Base-by-base conservation (phyloP, 1,140 invertebrate species). In the Brachionus sp. region DNA sequence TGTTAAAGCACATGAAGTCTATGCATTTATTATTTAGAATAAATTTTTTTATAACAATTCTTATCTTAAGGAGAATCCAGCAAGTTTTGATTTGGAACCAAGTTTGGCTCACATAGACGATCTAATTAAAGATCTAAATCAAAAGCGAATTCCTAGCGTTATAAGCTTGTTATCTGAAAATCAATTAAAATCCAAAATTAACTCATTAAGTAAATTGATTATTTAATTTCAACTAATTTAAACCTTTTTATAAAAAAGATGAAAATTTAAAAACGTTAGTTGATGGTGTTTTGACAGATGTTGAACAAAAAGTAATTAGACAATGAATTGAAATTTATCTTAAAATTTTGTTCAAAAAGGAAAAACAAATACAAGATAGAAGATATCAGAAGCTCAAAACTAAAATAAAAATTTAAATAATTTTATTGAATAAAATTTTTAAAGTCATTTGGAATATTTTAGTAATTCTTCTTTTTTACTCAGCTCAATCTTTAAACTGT, bases 31-130 rank as follows among this genome's bases (percentile, higher is more conserved):
- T 44, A 12, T 42, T n/a, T 16, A 29, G 4, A 16, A 12, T n/a
- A 10, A 64, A 64, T 25, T 64, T 23, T n/a, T 66, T 66, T 12
- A 37, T 35, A 70, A 23, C 16, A 3, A 33, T 42, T 66, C 37
- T 44, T 0, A 25, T 23, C 46, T 75, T 46, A 25, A 75, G 70
- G 70, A 75, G 12, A 75, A 16, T n/a, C 70, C 70, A 13, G 39
- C 70, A 46, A 75, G 70, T 46, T 75, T 75, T 46, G 70, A 80
- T 35, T 5, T 80, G 6, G 77, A 80, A n/a, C 77, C 77, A 25
- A 80, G 77, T 80, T 66, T 80, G 35, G 33, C 29, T 33, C 77
- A 80, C 13, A 37, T 80, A 13, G 62, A 80, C 29, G 39, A 80
- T n/a, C 39, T 35, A 1, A 13, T 80, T 3, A 80, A 57, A n/a